A percentile compares a stretch with the other conserved stretches of the same genome.
phyloP scores from a whole-genome alignment of 2,888 invertebrate genomes.

The Pimpla rufipes region DNA sequence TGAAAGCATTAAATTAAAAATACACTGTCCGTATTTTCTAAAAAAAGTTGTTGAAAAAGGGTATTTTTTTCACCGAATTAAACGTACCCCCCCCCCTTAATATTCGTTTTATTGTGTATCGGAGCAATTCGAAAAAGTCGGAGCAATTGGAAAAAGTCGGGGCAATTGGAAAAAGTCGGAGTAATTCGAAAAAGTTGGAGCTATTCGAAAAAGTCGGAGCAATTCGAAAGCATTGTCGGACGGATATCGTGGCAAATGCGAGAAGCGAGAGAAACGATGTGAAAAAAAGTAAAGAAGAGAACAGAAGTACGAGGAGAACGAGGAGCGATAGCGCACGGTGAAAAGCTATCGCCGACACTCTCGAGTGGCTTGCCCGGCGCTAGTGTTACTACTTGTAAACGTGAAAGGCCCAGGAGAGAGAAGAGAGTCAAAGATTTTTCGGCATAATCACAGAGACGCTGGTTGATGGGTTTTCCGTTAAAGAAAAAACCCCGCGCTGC shows the following conservation, averaged over 20 bases:
- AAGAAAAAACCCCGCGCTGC: slow-evolving; percentile 72
- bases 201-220: too few relatives aligned
- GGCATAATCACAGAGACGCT: slow-evolving; percentile 15
- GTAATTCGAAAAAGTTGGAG: too few relatives aligned
- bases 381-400: slow-evolving; percentile 54
- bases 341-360: slow-evolving; percentile 60
- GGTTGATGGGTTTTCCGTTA: slow-evolving; percentile 64
- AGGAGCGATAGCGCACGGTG: slow-evolving; percentile 60
- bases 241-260: not conserved
- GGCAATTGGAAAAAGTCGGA: too few relatives aligned
- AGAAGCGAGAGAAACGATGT: not conserved
- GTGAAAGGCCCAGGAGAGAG: slow-evolving; percentile 19
- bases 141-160: too few relatives aligned
- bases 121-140: too few relatives aligned
- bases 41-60: too few relatives aligned
- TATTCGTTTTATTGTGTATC: too few relatives aligned
- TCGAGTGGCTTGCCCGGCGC: slow-evolving; percentile 65
- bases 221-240: too few relatives aligned
- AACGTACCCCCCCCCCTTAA: too few relatives aligned
- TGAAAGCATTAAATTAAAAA: too few relatives aligned
- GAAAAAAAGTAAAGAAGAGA: slow-evolving; percentile 30
- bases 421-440: slow-evolving; percentile 41
- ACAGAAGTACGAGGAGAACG: slow-evolving; percentile 48
- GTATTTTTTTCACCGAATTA: too few relatives aligned
- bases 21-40: too few relatives aligned